Evolutionary conservation across 2,888 invertebrate species (phyloP), one percentile per base, ranked within the genome.

Genomic region (Agrilus mali): DNA sequence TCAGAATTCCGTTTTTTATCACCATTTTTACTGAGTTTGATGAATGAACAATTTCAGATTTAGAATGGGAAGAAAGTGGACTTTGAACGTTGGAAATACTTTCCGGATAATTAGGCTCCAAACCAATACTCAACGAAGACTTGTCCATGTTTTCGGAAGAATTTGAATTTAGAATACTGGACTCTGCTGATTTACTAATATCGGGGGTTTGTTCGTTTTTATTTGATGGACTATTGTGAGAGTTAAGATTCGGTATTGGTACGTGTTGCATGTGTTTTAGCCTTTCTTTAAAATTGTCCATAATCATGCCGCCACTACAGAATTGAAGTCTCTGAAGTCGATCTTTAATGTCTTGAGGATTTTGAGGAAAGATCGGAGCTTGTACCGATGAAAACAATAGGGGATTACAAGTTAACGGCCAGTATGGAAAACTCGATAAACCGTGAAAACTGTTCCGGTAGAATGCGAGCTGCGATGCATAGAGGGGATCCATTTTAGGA

Each of bases 1-100:
- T 88, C 2, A 90, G 68, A 1, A 90, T 81, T 0, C 89, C 89
- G 57, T 90, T 89, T 63, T 89, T 89, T 42, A 89, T 86, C 1
- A 90, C 88, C 86, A 89, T 86, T 64, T 88, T 86, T 0, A 88
- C 82, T 0, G 82, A 78, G 55, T 78, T 80, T 0, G 75, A 74
- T 38, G 70, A 73, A 14, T 74, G 65, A 15, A 71, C 67, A 42
- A 70, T 59, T 27, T 66, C 75, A 54, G 71, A 67, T 63, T 74
- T 74, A 36, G 68, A 58, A 40, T 61, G 68, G 17, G 51, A 47
- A 32, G 51, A 55, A 7, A 70, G 64, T 4, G 74, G 73, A 44
- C 70, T 65, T 17, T 60, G 61, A 49, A 63, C 44, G 50, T 60
- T 61, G 4, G 53, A 51, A 16, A 57, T 45, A 43, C 50, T 47